phyloP scores from a whole-genome alignment of 2,797 vertebrate species.

The Crax fasciolata region DNA sequence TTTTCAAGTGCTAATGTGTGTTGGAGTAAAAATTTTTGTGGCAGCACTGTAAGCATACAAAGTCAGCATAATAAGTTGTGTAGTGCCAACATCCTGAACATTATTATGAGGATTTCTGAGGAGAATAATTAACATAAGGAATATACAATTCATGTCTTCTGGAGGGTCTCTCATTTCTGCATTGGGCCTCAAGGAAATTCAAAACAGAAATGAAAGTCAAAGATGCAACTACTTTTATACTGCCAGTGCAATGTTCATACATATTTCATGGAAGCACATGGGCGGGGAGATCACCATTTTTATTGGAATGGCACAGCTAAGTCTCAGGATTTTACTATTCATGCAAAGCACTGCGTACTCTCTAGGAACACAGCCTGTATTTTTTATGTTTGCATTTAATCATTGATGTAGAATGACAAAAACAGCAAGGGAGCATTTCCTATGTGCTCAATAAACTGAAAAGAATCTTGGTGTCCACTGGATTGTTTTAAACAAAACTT shows the following conservation, averaged over 20 bases:
- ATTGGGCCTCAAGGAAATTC: constrained; percentile 78
- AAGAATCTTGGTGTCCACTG: background rate
- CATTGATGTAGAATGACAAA: constrained; percentile 35
- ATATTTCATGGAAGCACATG: constrained; percentile 80
- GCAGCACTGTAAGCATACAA: background rate
- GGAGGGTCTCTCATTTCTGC: constrained; percentile 70
- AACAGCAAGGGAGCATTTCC: constrained; percentile 23
- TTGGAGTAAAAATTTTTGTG: constrained; percentile 41
- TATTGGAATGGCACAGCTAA: constrained; percentile 73
- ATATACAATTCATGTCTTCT: constrained; percentile 68
- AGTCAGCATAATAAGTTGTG: constrained; percentile 35
- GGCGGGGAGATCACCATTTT: constrained; percentile 74
- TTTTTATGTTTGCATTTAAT: constrained; percentile 74
- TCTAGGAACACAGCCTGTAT: constrained; percentile 41
- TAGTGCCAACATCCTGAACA: constrained; percentile 41
- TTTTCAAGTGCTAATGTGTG: background rate
- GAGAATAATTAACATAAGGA: constrained; percentile 65
- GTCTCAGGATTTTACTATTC: constrained; percentile 73
- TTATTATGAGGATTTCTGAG: constrained; percentile 65
- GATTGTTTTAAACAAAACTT: constrained; percentile 12
- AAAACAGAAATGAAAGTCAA: constrained; percentile 80
- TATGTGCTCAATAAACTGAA: constrained; percentile 7
- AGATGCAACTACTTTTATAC: constrained; percentile 70
- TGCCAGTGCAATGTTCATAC: constrained; percentile 49
- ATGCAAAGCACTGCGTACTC: constrained; percentile 61